These are phyloP conservation scores for Phylloscopus trochiloides DNA, from an alignment of 2,113 vertebrate genomes.

Conservation along the genomic window DNA sequence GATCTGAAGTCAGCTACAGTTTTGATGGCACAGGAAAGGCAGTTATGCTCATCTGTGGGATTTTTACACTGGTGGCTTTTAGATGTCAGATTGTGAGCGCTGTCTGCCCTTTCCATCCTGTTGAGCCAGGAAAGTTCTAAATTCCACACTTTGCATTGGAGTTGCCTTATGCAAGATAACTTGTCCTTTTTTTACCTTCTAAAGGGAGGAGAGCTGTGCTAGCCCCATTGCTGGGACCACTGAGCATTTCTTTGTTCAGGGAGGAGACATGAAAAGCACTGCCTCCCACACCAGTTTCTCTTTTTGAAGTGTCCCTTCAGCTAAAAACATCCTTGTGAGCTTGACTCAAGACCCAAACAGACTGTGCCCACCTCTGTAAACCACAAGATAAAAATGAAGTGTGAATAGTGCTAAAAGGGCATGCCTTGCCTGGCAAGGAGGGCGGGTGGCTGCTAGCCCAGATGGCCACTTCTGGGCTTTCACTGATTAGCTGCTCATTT, in stretches of 20 bases:
- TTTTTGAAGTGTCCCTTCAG: not conserved
- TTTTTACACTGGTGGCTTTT: not conserved
- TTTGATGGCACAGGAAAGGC: not conserved
- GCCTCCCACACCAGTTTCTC: not conserved
- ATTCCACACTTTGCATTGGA: not conserved
- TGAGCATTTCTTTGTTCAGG: not conserved
- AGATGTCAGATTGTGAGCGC: not conserved
- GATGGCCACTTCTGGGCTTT: not conserved
- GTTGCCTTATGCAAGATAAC: not conserved
- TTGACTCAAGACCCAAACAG: not conserved
- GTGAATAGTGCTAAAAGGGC: not conserved
- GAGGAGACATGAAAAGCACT: not conserved
- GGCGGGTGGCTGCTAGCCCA: not conserved
- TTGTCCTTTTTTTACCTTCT: too few relatives aligned
- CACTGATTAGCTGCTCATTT: not conserved
- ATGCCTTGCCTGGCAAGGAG: not conserved
- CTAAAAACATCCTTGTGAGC: not conserved
- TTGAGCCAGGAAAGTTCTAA: not conserved
- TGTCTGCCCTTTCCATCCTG: not conserved
- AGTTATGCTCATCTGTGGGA: accelerated
- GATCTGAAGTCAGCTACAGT: not conserved
- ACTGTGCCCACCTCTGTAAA: not conserved
- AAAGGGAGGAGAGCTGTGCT: not conserved
- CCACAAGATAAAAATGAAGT: not conserved
- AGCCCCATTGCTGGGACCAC: not conserved